These are phyloP conservation scores for Limnephilus rhombicus DNA, from an alignment of 2,888 invertebrate genomes.

Conservation along the genomic window DNA sequence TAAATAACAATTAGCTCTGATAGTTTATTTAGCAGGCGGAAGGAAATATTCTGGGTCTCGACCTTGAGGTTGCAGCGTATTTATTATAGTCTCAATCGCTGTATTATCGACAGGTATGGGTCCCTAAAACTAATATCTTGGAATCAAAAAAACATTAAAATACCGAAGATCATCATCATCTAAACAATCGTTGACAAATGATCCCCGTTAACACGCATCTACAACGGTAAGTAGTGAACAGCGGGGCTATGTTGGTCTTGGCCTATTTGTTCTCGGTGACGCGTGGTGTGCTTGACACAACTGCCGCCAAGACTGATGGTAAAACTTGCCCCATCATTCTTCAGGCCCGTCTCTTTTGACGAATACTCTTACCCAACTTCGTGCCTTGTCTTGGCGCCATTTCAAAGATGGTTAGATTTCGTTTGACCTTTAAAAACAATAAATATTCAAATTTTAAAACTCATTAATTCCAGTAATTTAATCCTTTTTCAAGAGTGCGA, in stretches of 20 bases:
- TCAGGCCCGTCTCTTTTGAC: background rate
- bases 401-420: background rate
- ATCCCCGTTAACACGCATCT: background rate
- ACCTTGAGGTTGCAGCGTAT: too few relatives aligned
- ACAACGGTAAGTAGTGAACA: background rate
- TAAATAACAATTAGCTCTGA: too few relatives aligned
- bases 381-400: background rate
- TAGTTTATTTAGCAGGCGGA: too few relatives aligned
- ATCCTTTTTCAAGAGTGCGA: too few relatives aligned
- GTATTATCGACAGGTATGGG: too few relatives aligned
- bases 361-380: conserved; percentile 9
- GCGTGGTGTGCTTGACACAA: conserved; percentile 32
- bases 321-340: conserved; percentile 34
- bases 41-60: too few relatives aligned
- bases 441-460: too few relatives aligned
- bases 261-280: conserved; percentile 15
- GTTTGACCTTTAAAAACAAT: background rate
- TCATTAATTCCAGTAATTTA: too few relatives aligned
- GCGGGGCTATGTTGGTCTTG: background rate
- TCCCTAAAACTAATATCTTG: too few relatives aligned
- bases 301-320: conserved; percentile 44
- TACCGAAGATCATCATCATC: background rate
- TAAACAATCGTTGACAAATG: conserved; percentile 22
- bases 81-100: too few relatives aligned
- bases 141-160: background rate